Base-by-base conservation (phyloP, 2,797 vertebrate species). In the Loriculus beryllinus region DNA sequence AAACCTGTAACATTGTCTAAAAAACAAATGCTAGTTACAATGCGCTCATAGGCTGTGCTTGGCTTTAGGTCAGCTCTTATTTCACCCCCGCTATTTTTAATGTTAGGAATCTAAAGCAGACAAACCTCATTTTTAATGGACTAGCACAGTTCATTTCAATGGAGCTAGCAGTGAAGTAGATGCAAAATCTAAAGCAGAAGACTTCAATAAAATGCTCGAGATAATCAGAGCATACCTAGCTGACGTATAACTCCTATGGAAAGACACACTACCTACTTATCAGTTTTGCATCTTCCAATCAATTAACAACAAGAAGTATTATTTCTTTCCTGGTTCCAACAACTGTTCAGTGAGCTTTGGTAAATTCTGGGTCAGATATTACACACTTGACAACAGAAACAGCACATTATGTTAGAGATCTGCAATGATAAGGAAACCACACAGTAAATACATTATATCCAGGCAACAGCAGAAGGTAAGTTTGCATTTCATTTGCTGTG, bases 401-500 rank as follows among this genome's bases (percentile, higher is more conserved):
- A 90, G 74, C 23, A 72, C 91, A 94, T 86, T 88, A 77, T 33
- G 28, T 64, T 79, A 82, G 80, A 92, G 84, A 88, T 54, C 62
- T 35, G 52, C 16, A 79, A 33, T 2, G 3, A 71, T 88, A 86
- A 93, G 82, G 54, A 86, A 81, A 60, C 40, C 31, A 39, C 63
- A 52, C 12, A 13, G 71, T 79, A 91, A 92, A 92, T 64, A 68
- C 3, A 6, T 70, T 70, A 47, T 82, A 91, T 62, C 63, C 77
- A 77, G 63, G 60, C 89, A 95, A 90, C n/a, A 82, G 85, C 71
- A 92, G 82, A 93, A 93, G 56, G 65, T 57, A 90, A 91, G 67
- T 74, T 78, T 82, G 45, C 83, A 62, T 92, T 90, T 90, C 29
- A 82, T 88, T 79, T 94, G 48, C 56, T 60, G 59, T 8, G 37